A percentile compares a stretch with the other conserved stretches of the same genome.
Evolutionary conservation across 2,797 vertebrate species (phyloP).

Genomic region (Cynopterus sphinx): DNA sequence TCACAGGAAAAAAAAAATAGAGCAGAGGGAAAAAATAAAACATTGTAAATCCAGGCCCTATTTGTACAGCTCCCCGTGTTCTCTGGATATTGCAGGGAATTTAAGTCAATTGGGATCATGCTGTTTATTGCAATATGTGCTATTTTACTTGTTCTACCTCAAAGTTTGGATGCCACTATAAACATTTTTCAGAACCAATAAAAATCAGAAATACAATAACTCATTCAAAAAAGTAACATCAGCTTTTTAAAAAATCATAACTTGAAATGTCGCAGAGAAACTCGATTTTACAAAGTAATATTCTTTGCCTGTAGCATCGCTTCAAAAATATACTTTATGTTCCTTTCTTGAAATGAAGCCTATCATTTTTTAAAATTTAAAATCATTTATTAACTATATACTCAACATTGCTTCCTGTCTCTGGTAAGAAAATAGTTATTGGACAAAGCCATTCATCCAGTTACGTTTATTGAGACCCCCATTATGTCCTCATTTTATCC

Average conservation of each 20-base stretch:
- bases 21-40: not conserved
- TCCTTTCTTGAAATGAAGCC: not conserved
- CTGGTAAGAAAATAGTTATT: slow-evolving; percentile 8
- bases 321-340: slow-evolving; percentile 27
- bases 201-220: slow-evolving; percentile 38
- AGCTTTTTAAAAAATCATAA: slow-evolving; percentile 36
- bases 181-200: not conserved
- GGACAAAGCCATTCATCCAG: not conserved
- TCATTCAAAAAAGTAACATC: slow-evolving; percentile 27
- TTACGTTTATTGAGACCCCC: not conserved
- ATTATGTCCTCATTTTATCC: not conserved
- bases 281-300: slow-evolving; percentile 23
- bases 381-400: slow-evolving; percentile 26
- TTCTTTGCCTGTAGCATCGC: slow-evolving; percentile 28
- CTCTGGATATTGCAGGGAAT: not conserved
- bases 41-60: not conserved
- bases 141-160: not conserved
- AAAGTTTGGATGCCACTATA: not conserved
- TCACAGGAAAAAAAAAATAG: slow-evolving; percentile 15
- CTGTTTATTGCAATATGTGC: not conserved
- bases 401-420: not conserved
- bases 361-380: slow-evolving; percentile 43
- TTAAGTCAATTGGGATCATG: not conserved
- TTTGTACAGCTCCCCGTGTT: not conserved
- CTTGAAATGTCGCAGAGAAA: slow-evolving; percentile 20